phyloP scores from a whole-genome alignment of 2,113 vertebrate genomes.

The Alexandromys fortis region DNA sequence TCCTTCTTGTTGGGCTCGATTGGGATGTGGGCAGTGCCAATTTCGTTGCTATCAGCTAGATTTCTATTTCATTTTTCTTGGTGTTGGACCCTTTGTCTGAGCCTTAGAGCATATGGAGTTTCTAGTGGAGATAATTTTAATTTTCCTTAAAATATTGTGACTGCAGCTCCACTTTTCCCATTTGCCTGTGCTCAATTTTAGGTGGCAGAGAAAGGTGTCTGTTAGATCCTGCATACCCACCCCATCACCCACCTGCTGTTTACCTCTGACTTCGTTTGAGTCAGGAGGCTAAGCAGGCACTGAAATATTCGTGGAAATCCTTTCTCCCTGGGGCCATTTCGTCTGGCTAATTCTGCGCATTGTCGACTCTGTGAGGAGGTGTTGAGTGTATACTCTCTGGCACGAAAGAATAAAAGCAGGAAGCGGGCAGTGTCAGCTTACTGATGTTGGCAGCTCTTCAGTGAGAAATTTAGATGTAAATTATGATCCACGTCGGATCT shows the following conservation, averaged over 20 bases:
- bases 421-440: slow-evolving; percentile 53
- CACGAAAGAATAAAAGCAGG: slow-evolving; percentile 55
- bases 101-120: background rate
- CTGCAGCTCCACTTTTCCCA: background rate
- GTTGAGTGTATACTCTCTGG: slow-evolving; percentile 56
- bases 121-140: slow-evolving; percentile 44
- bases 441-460: slow-evolving; percentile 71
- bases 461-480: slow-evolving; percentile 67
- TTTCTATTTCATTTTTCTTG: slow-evolving; percentile 13
- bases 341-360: slow-evolving; percentile 8
- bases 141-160: slow-evolving; percentile 61
- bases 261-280: background rate
- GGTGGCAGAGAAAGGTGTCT: background rate
- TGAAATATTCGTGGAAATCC: slow-evolving; percentile 56
- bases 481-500: slow-evolving; percentile 37
- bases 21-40: background rate
- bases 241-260: background rate
- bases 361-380: slow-evolving; percentile 23
- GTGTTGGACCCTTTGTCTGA: background rate
- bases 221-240: background rate
- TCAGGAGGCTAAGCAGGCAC: background rate
- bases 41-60: background rate
- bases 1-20: background rate
- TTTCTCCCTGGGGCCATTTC: background rate
- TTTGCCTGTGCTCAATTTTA: background rate